Base-by-base conservation (phyloP, 1,140 invertebrate species). In the Leptestheria dahalacensis region DNA sequence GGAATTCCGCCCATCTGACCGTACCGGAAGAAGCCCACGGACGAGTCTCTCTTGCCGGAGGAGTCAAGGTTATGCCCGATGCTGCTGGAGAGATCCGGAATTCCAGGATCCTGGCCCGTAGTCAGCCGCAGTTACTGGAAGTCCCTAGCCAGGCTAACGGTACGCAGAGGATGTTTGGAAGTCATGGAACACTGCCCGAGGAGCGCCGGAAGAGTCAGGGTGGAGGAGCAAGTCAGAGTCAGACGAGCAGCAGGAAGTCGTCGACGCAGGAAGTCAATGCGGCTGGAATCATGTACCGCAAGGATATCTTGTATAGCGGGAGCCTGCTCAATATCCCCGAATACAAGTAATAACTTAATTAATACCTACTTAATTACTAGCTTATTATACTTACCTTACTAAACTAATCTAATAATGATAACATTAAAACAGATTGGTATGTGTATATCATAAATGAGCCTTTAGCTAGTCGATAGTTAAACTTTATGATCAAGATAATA, bases 241-340 rank as follows among this genome's bases (percentile, higher is more conserved):
- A 9, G 60, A 57, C 49, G n/a, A 58, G 15, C 47, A 55, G 18
- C 53, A 28, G 54, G 41, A 59, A 51, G 54, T 29, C 26, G 50
- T 25, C 52, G 46, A 47, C 57, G 25, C 49, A 52, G 65, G 66
- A 64, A 23, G 15, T 21, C 46, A n/a, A 24, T 9, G n/a, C n/a
- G 12, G 25, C 79, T 62, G 84, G 86, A 21, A 80, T 88, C n/a
- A 81, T 91, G 77, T 81, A 85, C 67, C 75, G 88, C 23, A 85
- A 85, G 49, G 91, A 96, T 70, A 82, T 91, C 1, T 82, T 95
- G 64, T 92, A 92, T 69, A 83, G 84, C 66, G 86, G 87, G 58
- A 88, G 83, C 66, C 73, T 91, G 57, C 76, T 80, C 26, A 85
- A 84, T 67, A 70, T 84, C 20, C 74, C 75, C 24, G 71, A 71